Evolutionary conservation across 2,888 invertebrate species (phyloP), one percentile per base, ranked within the genome.

Genomic region (Hemistola chrysoprasaria): DNA sequence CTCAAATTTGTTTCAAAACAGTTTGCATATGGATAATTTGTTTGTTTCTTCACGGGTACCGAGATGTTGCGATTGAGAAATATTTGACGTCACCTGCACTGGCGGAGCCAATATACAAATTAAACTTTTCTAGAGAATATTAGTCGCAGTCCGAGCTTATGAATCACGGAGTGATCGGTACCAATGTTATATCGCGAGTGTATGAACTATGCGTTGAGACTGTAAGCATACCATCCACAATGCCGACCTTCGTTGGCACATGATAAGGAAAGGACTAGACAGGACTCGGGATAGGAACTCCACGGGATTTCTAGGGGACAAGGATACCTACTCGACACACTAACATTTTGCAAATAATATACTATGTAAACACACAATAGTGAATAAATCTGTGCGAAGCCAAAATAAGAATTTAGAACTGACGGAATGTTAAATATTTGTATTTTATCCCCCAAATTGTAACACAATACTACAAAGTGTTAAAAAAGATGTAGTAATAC

Each of bases 241-340:
- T 62, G 62, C 59, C 65, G 63, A 81, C 76, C 84, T 78, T 82
- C 84, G 85, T 78, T 82, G 87, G 86, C 87, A 86, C 86, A 68
- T 73, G 71, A 73, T 78, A 65, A 76, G 84, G 83, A 62, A 60
- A 73, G 87, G 87, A 88, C 87, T 86, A 87, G 87, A 82, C 56
- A 68, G 87, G 84, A 82, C 70, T 70, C 66, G 63, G 82, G 82
- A 71, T 62, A 76, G 82, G 84, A 80, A 75, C 79, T 63, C 61
- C 49, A 40, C 40, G 59, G 78, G 78, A 65, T 54, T 59, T 58
- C 64, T 62, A 64, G 84, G 71, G 65, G 65, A 71, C 59, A 60
- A 47, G 9, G 6, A 5, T 21, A 48, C 44, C 52, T 55, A 65
- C 46, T 47, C 41, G 47, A 44, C 37, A 36, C 22, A 23, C 34